phyloP scores from a whole-genome alignment of 2,888 invertebrate genomes.

The Folsomia candida region DNA sequence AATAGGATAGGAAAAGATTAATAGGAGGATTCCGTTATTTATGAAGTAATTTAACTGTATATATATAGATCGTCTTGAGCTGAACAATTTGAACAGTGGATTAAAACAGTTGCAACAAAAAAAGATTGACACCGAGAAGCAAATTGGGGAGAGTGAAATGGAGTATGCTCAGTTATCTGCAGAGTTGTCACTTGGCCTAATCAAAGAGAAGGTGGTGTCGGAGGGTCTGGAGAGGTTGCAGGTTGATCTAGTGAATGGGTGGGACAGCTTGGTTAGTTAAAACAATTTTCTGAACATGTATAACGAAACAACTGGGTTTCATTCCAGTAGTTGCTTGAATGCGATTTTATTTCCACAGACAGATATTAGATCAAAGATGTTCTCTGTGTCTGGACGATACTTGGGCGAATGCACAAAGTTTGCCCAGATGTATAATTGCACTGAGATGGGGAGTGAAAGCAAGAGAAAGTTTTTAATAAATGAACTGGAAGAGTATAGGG shows the following conservation, averaged over 20 bases:
- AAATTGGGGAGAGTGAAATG: background rate
- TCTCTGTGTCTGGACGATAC: background rate
- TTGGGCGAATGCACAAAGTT: background rate
- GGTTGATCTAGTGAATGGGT: background rate
- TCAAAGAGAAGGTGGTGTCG: background rate
- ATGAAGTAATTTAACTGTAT: background rate
- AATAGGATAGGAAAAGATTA: too few relatives aligned
- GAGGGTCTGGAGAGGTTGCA: background rate
- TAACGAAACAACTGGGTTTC: background rate
- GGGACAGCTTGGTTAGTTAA: slow-evolving; percentile 4
- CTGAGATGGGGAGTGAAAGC: background rate
- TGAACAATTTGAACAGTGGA: background rate
- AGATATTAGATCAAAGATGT: background rate
- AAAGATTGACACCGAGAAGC: background rate
- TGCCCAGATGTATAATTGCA: slow-evolving; percentile 6
- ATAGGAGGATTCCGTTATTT: too few relatives aligned
- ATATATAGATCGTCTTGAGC: background rate
- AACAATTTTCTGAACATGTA: background rate
- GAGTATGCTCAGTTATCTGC: background rate
- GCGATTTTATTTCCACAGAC: background rate
- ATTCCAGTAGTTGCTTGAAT: background rate
- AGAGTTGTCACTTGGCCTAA: background rate
- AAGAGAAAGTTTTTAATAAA: background rate
- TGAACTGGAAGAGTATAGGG: slow-evolving; percentile 1
- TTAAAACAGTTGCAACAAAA: background rate